Conservation (phyloP, 2,888 invertebrate species). For the Eristalinus aeneus region DNA sequence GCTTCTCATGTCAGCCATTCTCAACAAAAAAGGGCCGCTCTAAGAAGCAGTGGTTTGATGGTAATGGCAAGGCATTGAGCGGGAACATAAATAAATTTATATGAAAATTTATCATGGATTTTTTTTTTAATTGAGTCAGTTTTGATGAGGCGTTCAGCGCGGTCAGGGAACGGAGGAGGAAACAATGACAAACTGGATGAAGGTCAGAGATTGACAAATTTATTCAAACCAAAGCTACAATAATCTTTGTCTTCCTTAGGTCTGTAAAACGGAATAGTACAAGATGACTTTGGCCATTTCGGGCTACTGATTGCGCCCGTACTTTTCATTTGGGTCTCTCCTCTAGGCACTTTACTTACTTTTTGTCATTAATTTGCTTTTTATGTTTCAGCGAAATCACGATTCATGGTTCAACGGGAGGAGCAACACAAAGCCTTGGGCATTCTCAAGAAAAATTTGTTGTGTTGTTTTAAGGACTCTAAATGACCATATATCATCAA, state of each 20-base stretch:
- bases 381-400: background rate
- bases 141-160: background rate
- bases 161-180: background rate
- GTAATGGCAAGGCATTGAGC: background rate
- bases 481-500: background rate
- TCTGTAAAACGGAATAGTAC: background rate
- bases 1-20: background rate
- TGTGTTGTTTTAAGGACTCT: background rate
- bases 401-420: background rate
- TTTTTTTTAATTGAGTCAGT: background rate
- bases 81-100: background rate
- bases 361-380: background rate
- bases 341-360: background rate
- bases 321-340: background rate
- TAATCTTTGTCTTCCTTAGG: background rate
- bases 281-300: background rate
- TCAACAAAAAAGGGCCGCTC: background rate
- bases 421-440: background rate
- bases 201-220: background rate
- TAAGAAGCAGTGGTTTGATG: background rate
- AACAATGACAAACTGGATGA: background rate
- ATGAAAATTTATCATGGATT: background rate
- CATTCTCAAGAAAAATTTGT: background rate
- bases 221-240: background rate
- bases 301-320: background rate